These are phyloP conservation scores for Sitta carolinensis DNA, from an alignment of 2,797 vertebrate species.

Conservation along the genomic window DNA sequence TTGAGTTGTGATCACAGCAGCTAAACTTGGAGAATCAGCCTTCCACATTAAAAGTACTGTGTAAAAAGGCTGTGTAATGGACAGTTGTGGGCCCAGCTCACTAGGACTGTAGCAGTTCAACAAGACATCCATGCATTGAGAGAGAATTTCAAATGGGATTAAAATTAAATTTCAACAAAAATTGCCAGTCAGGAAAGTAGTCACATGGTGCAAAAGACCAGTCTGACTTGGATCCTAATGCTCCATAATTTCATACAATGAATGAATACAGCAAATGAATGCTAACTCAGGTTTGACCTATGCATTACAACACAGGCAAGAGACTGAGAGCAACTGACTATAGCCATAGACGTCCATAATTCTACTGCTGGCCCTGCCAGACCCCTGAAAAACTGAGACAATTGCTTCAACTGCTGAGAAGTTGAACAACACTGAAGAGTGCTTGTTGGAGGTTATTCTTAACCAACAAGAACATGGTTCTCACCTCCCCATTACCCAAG, in stretches of 20 bases:
- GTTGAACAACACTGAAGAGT: not conserved
- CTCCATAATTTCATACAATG: not conserved
- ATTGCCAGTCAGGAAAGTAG: not conserved
- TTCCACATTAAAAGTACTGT: not conserved
- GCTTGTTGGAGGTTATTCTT: not conserved
- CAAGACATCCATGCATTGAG: fast-evolving
- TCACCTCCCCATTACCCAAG: not conserved
- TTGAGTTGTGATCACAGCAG: not conserved
- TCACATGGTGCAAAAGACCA: not conserved
- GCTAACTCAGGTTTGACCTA: not conserved
- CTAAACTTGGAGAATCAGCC: not conserved
- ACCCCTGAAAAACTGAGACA: not conserved
- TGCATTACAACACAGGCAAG: not conserved
- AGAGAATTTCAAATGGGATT: not conserved
- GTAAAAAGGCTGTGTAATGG: not conserved
- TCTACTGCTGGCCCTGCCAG: not conserved
- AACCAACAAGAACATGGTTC: not conserved
- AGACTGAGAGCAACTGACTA: not conserved
- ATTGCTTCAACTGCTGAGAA: not conserved
- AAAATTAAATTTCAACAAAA: not conserved
- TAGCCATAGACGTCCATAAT: not conserved
- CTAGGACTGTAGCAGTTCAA: not conserved
- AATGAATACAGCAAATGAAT: not conserved
- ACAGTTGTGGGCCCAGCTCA: not conserved
- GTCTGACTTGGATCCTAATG: not conserved